These are phyloP conservation scores for Aethina tumida DNA, from an alignment of 1,140 invertebrate species.

Conservation along the genomic window DNA sequence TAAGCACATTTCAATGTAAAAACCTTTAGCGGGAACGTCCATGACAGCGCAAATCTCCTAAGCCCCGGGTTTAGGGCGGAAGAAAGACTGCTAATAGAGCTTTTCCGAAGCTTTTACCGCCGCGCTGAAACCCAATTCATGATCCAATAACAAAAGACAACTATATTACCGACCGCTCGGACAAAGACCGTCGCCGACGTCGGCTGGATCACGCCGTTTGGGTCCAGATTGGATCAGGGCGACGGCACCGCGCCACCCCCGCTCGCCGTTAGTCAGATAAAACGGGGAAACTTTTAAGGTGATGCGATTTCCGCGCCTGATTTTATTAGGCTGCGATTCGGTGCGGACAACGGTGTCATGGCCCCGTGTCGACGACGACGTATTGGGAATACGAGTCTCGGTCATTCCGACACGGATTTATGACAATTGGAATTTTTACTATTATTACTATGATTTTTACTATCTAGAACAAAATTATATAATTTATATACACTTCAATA, in stretches of 20 bases:
- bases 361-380: not conserved
- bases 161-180: slow-evolving; percentile 37
- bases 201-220: slow-evolving; percentile 3
- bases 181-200: slow-evolving; percentile 26
- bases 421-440: too few relatives aligned
- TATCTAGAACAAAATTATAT: too few relatives aligned
- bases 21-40: slow-evolving; percentile 31
- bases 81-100: slow-evolving; percentile 40
- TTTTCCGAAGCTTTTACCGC: slow-evolving; percentile 36
- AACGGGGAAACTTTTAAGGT: too few relatives aligned
- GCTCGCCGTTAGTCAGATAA: too few relatives aligned
- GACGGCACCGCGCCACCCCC: too few relatives aligned
- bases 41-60: slow-evolving; percentile 36
- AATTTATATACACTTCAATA: too few relatives aligned
- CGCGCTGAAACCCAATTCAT: slow-evolving; percentile 37
- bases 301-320: too few relatives aligned
- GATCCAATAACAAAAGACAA: slow-evolving; percentile 41
- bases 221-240: slow-evolving; percentile 16
- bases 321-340: not conserved
- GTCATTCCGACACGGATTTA: too few relatives aligned
- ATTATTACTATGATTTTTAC: too few relatives aligned
- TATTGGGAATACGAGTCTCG: too few relatives aligned
- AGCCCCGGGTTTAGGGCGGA: slow-evolving; percentile 35
- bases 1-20: slow-evolving; percentile 37
- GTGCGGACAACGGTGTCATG: not conserved